These are phyloP conservation scores for Cabera pusaria DNA, from an alignment of 2,888 invertebrate genomes.

Conservation along the genomic window DNA sequence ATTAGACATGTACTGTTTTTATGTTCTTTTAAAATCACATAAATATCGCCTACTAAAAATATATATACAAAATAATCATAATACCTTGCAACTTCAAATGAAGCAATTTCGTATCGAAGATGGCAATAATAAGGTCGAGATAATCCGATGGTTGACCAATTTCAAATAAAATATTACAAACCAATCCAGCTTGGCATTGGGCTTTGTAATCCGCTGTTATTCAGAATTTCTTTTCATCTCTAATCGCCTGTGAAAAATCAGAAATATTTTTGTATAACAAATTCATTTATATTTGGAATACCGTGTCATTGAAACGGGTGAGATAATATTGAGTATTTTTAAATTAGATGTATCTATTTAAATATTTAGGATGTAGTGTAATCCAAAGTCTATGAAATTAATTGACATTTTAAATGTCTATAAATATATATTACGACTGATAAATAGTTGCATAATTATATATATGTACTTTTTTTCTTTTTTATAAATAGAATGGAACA, in stretches of 20 bases:
- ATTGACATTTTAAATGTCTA: too few species aligned
- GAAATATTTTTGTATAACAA: background rate
- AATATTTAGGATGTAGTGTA: too few species aligned
- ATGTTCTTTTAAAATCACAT: too few species aligned
- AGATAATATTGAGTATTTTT: background rate
- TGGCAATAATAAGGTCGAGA: slow-evolving; percentile 1
- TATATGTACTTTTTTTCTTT: too few species aligned
- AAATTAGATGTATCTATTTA: too few species aligned
- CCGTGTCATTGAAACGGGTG: background rate
- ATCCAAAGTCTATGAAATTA: too few species aligned
- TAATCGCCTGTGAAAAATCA: slow-evolving; percentile 2
- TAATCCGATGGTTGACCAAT: slow-evolving; percentile 12
- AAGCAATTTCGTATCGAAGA: background rate
- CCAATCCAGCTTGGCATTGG: slow-evolving; percentile 6
- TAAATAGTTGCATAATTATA: too few species aligned
- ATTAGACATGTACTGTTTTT: too few species aligned
- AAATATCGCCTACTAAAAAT: too few species aligned
- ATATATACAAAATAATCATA: too few species aligned
- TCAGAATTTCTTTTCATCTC: slow-evolving; percentile 13
- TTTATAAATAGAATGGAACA: too few species aligned
- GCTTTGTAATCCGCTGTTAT: slow-evolving; percentile 11
- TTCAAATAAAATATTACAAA: slow-evolving; percentile 6
- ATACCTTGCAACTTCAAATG: background rate
- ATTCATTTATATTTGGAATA: background rate
- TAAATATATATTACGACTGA: too few species aligned